Percentiles rank a stretch among this genome's conserved stretches.
phyloP scores from a whole-genome alignment of 2,888 invertebrate genomes.

The Lingula anatina region DNA sequence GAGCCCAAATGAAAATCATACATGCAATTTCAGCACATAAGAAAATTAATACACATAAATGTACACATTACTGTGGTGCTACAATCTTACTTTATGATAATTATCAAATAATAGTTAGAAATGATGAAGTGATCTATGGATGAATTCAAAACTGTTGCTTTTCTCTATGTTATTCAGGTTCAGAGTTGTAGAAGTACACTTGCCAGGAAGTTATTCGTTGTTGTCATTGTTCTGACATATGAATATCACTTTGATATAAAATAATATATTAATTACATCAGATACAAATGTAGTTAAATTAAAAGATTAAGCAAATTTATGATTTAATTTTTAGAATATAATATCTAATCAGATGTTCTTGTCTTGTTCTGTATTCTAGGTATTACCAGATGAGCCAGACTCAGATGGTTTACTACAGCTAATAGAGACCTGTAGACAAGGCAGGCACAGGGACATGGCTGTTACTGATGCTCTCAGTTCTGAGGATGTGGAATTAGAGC shows the following conservation, averaged over 20 bases:
- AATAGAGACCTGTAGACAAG: constrained; percentile 12
- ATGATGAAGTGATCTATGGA: no score
- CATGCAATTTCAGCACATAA: background rate
- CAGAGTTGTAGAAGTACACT: no score
- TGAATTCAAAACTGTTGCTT: no score
- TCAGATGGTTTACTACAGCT: constrained; percentile 10
- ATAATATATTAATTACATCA: no score
- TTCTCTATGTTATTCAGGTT: no score
- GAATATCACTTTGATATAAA: no score
- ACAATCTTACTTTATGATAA: background rate
- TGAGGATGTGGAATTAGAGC: constrained; percentile 1
- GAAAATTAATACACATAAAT: background rate
- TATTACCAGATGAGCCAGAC: constrained; percentile 6
- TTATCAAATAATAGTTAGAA: no score
- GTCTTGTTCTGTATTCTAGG: constrained; percentile 6
- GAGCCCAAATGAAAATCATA: constrained; percentile 14
- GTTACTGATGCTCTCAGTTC: constrained; percentile 2
- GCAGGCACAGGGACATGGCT: constrained; percentile 10
- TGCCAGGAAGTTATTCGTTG: no score
- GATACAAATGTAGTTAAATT: no score
- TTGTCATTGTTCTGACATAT: no score
- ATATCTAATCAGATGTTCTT: background rate
- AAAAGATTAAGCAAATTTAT: no score
- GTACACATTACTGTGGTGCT: background rate
- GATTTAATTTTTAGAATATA: background rate